Conservation (phyloP, 30 jellyfish, hydroid and myxozoan genomes). For the Cassiopea xamachana region DNA sequence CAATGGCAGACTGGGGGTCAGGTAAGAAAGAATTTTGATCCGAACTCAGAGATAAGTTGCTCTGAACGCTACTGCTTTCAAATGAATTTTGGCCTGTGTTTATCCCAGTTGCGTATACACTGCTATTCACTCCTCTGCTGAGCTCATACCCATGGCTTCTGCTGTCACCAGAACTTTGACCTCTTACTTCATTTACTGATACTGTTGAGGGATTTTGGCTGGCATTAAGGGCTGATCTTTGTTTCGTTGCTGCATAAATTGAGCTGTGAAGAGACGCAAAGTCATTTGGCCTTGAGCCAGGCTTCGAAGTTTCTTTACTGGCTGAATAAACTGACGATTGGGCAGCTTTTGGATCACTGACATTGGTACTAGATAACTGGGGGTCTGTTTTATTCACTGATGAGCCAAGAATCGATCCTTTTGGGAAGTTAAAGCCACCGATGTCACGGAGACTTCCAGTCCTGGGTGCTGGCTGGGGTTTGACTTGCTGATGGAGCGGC, state of each 20-base stretch:
- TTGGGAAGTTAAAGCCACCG: slow-evolving; percentile 32
- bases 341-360: slow-evolving; percentile 1
- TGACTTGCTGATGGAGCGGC: neutral
- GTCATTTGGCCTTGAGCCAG: slow-evolving; percentile 35
- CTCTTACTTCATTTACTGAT: slow-evolving; percentile 17
- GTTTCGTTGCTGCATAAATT: slow-evolving; percentile 64
- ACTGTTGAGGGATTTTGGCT: neutral
- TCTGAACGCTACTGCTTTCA: slow-evolving; percentile 22
- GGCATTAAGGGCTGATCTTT: slow-evolving; percentile 42
- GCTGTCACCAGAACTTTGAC: slow-evolving; percentile 28
- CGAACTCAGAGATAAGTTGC: slow-evolving; percentile 9
- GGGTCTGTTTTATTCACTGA: slow-evolving; percentile 25
- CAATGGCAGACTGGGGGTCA: slow-evolving; percentile 37
- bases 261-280: slow-evolving; percentile 71
- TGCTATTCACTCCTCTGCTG: slow-evolving; percentile 2
- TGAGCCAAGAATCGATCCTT: slow-evolving; percentile 23
- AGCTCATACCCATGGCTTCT: slow-evolving; percentile 27
- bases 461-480: slow-evolving; percentile 58
- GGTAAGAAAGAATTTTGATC: slow-evolving; percentile 30
- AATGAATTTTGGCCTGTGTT: slow-evolving; percentile 38
- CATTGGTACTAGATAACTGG: neutral
- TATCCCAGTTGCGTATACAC: neutral
- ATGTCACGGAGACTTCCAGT: slow-evolving; percentile 54
- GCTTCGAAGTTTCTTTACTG: neutral
- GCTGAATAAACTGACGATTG: slow-evolving; percentile 39